Evolutionary conservation across 2,797 vertebrate species (phyloP).

Genomic region (Parotocinclus haroldoi): DNA sequence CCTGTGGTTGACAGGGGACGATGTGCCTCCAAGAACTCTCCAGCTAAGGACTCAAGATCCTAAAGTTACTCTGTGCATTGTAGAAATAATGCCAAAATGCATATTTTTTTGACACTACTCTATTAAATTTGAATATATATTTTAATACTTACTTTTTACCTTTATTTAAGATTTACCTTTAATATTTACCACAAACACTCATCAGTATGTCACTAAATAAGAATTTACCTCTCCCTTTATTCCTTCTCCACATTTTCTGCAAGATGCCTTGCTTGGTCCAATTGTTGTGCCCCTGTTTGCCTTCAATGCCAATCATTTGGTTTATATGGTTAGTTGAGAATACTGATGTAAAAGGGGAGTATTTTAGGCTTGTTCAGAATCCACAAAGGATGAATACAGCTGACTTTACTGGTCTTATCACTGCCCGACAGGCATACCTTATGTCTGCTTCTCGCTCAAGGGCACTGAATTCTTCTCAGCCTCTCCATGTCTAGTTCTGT

Average conservation of each 20-base stretch:
- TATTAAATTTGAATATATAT: too few species aligned
- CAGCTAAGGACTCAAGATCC: too few species aligned
- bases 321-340: slow-evolving; percentile 46
- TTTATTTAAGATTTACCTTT: too few species aligned
- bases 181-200: slow-evolving; percentile 32
- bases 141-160: too few species aligned
- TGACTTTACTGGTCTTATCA: slow-evolving; percentile 53
- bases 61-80: too few species aligned
- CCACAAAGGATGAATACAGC: slow-evolving; percentile 45
- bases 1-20: too few species aligned
- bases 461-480: slow-evolving; percentile 40
- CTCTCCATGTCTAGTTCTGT: slow-evolving; percentile 46
- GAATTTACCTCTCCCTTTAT: slow-evolving; percentile 9
- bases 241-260: slow-evolving; percentile 5
- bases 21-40: too few species aligned
- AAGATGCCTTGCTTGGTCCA: slow-evolving; percentile 29
- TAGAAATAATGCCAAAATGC: too few species aligned
- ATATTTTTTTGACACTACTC: too few species aligned
- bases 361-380: slow-evolving; percentile 41
- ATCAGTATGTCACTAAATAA: slow-evolving; percentile 41
- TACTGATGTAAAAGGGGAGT: slow-evolving; percentile 43
- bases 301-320: slow-evolving; percentile 51
- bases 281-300: slow-evolving; percentile 37
- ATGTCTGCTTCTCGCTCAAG: slow-evolving; percentile 42
- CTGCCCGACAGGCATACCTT: slow-evolving; percentile 48